Evolutionary conservation across 2,113 vertebrate genomes (phyloP).

Genomic region (Pseudopipra pipra): DNA sequence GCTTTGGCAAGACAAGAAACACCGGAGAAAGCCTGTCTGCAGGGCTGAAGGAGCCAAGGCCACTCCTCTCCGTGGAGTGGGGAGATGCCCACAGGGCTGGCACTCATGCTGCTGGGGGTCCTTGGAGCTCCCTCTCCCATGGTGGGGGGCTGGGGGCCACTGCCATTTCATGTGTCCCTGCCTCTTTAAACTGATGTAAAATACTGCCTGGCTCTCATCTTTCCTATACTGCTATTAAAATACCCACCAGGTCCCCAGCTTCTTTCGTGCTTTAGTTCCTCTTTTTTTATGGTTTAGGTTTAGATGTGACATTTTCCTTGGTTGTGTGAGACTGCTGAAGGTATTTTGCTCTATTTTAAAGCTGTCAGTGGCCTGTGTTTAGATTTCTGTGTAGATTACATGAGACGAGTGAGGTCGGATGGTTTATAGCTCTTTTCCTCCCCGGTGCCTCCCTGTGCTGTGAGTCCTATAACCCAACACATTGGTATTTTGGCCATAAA

Average conservation of each 20-base stretch:
- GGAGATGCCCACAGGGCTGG: too few species aligned
- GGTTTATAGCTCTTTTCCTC: constrained; percentile 25
- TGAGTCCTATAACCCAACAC: background rate
- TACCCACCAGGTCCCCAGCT: background rate
- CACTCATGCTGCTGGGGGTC: fast-evolving
- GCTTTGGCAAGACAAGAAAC: background rate
- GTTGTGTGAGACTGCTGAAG: constrained; percentile 22
- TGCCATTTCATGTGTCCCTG: background rate
- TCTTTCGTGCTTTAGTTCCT: background rate
- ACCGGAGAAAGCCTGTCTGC: background rate
- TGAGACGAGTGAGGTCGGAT: background rate
- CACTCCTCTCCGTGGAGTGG: fast-evolving
- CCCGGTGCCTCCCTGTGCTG: background rate
- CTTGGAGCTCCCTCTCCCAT: background rate
- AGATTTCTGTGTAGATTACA: constrained; percentile 38
- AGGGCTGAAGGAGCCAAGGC: background rate
- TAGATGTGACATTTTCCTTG: constrained; percentile 2
- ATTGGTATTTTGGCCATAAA: constrained; percentile 24
- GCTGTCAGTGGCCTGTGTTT: background rate
- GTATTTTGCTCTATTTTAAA: constrained; percentile 48
- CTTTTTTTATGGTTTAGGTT: constrained; percentile 10
- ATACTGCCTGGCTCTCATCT: background rate
- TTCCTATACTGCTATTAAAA: constrained; percentile 16
- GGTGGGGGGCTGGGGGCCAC: background rate
- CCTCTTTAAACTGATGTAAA: background rate